Percentiles rank a stretch among this genome's conserved stretches.
Conservation (phyloP, 1,140 invertebrate genomes). For the Panagrolaimus sp. region DNA sequence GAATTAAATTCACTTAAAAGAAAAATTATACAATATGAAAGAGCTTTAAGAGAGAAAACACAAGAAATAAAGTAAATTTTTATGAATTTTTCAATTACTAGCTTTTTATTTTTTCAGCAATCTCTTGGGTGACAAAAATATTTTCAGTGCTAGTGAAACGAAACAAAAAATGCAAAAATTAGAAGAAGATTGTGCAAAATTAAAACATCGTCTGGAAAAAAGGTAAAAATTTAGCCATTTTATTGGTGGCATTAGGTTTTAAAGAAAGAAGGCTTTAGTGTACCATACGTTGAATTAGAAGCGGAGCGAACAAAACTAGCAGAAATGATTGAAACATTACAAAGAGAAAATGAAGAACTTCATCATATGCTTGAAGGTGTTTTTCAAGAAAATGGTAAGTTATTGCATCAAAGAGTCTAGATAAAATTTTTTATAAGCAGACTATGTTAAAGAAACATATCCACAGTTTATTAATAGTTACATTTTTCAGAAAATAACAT, state of each 20-base stretch:
- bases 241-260: too few species aligned
- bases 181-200: background rate
- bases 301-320: background rate
- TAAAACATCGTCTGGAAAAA: background rate
- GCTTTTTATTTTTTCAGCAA: background rate
- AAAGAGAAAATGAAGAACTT: constrained; percentile 3
- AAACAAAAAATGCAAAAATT: background rate
- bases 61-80: constrained; percentile 40
- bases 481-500: background rate
- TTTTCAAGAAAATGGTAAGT: background rate
- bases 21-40: constrained; percentile 39
- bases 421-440: too few species aligned
- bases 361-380: background rate
- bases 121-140: constrained; percentile 1
- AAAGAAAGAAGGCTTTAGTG: too few species aligned
- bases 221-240: background rate
- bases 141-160: background rate
- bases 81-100: background rate
- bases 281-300: background rate
- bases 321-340: background rate
- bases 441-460: too few species aligned
- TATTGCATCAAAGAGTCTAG: too few species aligned
- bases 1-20: constrained; percentile 25
- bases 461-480: background rate
- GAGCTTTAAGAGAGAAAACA: constrained; percentile 37